phyloP scores from a whole-genome alignment of 2,888 invertebrate species.

The Pocota personata region DNA sequence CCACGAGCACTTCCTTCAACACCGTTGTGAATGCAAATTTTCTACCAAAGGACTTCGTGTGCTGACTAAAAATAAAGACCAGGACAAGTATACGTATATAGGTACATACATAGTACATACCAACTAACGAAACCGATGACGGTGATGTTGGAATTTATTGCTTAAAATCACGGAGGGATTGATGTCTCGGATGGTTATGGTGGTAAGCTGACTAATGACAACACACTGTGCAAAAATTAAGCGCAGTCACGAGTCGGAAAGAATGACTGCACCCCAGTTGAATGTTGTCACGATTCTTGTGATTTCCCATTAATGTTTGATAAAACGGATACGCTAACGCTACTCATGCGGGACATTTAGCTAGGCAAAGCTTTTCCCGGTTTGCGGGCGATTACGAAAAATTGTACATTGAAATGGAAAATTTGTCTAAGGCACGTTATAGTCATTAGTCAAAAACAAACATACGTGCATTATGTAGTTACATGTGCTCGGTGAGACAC shows the following conservation, averaged over 20 bases:
- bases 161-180: conserved; percentile 53
- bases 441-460: background rate
- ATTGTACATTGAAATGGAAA: background rate
- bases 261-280: conserved; percentile 38
- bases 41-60: background rate
- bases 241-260: conserved; percentile 45
- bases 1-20: conserved; percentile 54
- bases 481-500: no score
- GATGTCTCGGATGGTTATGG: conserved; percentile 41
- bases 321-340: conserved; percentile 2
- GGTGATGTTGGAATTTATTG: conserved; percentile 60
- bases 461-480: background rate
- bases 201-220: conserved; percentile 56
- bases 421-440: background rate
- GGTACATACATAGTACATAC: no score
- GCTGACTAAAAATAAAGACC: conserved; percentile 51
- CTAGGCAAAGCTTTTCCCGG: background rate
- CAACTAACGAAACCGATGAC: conserved; percentile 25
- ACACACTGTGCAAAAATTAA: conserved; percentile 45
- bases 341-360: background rate
- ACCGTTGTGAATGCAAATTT: conserved; percentile 55
- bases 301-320: conserved; percentile 24
- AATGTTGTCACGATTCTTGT: conserved; percentile 40
- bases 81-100: background rate
- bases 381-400: background rate